phyloP scores from a whole-genome alignment of 2,888 invertebrate species.

The Biston betularia region DNA sequence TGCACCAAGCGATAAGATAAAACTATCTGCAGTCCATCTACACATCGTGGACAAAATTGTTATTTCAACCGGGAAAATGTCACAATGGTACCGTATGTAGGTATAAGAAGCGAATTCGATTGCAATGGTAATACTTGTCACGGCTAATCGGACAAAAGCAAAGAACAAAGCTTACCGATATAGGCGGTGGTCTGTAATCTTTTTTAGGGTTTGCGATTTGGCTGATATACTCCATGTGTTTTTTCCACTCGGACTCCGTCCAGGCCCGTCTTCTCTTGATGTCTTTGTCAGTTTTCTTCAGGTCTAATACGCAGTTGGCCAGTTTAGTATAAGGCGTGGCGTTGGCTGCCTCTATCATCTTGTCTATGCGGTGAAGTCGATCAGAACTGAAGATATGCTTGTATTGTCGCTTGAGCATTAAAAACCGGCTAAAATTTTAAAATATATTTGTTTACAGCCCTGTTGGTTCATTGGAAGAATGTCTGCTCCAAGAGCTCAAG shows the following conservation, averaged over 20 bases:
- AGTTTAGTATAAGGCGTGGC: slow-evolving; percentile 72
- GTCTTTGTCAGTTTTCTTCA: slow-evolving; percentile 70
- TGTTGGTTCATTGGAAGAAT: no score
- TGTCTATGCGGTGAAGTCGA: slow-evolving; percentile 67
- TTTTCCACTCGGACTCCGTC: slow-evolving; percentile 78
- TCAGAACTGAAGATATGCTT: slow-evolving; percentile 64
- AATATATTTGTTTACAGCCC: no score
- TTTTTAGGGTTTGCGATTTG: slow-evolving; percentile 69
- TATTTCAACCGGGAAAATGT: no score
- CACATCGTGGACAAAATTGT: no score
- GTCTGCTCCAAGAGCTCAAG: no score
- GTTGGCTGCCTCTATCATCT: slow-evolving; percentile 73
- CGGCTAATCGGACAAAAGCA: no score
- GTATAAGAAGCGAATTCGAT: no score
- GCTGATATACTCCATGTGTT: slow-evolving; percentile 77
- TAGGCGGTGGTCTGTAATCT: slow-evolving; percentile 54
- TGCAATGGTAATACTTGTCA: no score
- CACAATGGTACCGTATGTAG: no score
- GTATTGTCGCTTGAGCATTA: slow-evolving; percentile 65
- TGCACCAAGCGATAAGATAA: no score
- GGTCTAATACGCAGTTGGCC: slow-evolving; percentile 70
- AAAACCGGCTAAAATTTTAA: slow-evolving; percentile 65
- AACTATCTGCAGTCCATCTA: no score
- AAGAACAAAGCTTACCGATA: not conserved
- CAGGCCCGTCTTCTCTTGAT: slow-evolving; percentile 70